These are phyloP conservation scores for Clunio marinus DNA, from an alignment of 2,888 invertebrate species.

Conservation along the genomic window DNA sequence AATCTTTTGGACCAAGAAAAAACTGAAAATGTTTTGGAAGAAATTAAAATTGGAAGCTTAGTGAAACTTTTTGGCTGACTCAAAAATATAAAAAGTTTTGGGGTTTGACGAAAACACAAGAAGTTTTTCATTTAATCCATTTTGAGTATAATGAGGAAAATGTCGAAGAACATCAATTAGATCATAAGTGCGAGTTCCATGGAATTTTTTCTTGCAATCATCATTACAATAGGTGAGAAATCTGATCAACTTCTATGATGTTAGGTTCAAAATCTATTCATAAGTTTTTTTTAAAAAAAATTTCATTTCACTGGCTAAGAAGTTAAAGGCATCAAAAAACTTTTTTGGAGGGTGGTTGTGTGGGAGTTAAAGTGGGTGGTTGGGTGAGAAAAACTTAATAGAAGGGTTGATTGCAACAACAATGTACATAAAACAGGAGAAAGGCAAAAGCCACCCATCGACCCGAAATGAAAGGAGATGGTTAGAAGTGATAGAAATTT, in stretches of 20 bases:
- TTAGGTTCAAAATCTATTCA: neutral
- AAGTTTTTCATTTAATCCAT: neutral
- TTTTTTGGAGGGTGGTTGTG: neutral
- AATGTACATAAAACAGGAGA: neutral
- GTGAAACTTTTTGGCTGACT: conserved; percentile 1
- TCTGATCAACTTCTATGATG: too few relatives aligned
- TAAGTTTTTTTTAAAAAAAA: neutral
- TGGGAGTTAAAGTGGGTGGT: conserved; percentile 4
- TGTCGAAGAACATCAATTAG: conserved; percentile 9
- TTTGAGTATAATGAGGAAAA: neutral
- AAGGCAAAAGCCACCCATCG: neutral
- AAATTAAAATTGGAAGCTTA: too few relatives aligned
- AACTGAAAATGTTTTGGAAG: neutral
- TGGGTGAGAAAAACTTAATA: neutral
- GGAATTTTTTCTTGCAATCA: conserved; percentile 25
- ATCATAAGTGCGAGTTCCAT: conserved; percentile 20
- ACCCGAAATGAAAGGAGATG: neutral
- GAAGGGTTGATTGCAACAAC: neutral
- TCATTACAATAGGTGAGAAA: conserved; percentile 1
- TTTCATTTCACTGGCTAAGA: neutral
- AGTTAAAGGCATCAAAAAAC: neutral
- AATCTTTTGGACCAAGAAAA: conserved; percentile 1
- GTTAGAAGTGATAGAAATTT: conserved; percentile 14
- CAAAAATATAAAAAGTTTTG: conserved; percentile 18
- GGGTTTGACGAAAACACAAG: neutral